Conservation (phyloP, 2,113 vertebrate genomes). For the Heterocephalus glaber region DNA sequence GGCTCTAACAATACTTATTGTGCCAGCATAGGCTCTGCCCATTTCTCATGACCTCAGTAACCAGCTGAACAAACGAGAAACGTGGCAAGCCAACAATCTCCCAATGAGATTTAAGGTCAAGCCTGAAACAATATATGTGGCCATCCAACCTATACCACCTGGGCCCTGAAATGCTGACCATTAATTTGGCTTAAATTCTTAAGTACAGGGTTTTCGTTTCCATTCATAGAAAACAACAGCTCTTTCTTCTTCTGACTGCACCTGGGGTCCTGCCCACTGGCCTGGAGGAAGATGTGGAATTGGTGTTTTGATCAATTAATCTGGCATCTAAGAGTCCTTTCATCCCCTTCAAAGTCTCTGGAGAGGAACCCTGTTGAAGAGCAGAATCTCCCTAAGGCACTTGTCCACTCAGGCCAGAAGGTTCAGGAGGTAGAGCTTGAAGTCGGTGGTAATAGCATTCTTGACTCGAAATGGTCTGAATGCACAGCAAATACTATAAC, state of each 20-base stretch:
- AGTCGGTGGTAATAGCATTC: neutral
- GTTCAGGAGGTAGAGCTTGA: neutral
- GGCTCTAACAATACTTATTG: neutral
- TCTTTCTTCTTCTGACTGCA: slow-evolving; percentile 52
- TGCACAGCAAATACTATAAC: neutral
- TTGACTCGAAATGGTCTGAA: neutral
- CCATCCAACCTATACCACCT: slow-evolving; percentile 33
- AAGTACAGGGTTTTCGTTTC: slow-evolving; percentile 72
- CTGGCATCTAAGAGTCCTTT: neutral
- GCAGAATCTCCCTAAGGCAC: neutral
- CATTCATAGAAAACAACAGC: slow-evolving; percentile 55
- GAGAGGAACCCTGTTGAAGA: neutral
- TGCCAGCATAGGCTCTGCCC: neutral
- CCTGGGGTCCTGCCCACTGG: slow-evolving; percentile 6
- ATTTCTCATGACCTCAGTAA: neutral
- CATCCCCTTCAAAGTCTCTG: neutral
- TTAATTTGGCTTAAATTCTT: slow-evolving; percentile 72
- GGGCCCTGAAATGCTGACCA: slow-evolving; percentile 49
- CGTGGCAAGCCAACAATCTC: neutral
- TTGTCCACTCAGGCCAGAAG: neutral
- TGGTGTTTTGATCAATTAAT: neutral
- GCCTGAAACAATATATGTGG: neutral
- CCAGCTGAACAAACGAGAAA: slow-evolving; percentile 1
- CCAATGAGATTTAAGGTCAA: neutral
- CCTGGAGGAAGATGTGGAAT: neutral